These are phyloP conservation scores for Syrrhaptes paradoxus DNA, from an alignment of 2,113 vertebrate species.

Conservation along the genomic window DNA sequence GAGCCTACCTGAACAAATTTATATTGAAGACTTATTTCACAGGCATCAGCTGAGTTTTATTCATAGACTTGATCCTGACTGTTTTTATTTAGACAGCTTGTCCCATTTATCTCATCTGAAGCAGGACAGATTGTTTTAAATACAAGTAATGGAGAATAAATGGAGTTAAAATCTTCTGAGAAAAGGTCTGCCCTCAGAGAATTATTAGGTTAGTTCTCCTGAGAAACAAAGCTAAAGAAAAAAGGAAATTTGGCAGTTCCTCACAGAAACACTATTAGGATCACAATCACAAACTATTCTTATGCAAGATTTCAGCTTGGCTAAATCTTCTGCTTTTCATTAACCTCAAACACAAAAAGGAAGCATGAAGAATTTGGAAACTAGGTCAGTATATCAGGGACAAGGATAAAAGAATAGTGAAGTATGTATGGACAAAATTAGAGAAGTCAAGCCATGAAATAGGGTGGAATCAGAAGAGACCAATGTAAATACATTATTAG, in stretches of 20 bases:
- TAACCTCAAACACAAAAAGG: slow-evolving; percentile 53
- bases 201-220: slow-evolving; percentile 61
- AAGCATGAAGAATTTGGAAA: slow-evolving; percentile 44
- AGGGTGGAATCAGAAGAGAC: neutral
- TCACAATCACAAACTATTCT: slow-evolving; percentile 43
- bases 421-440: neutral
- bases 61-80: neutral
- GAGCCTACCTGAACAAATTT: neutral
- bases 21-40: neutral
- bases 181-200: slow-evolving; percentile 39
- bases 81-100: slow-evolving; percentile 27
- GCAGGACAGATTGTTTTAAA: slow-evolving; percentile 36
- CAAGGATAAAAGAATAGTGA: slow-evolving; percentile 47
- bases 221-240: slow-evolving; percentile 38
- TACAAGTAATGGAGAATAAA: slow-evolving; percentile 46
- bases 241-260: slow-evolving; percentile 47
- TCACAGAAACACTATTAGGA: slow-evolving; percentile 54
- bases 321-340: slow-evolving; percentile 54
- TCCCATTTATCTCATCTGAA: slow-evolving; percentile 25
- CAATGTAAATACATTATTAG: neutral
- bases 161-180: slow-evolving; percentile 37
- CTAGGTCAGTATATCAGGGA: slow-evolving; percentile 61
- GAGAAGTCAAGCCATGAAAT: neutral
- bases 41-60: neutral
- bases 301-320: slow-evolving; percentile 46